Percentiles rank a stretch among this genome's conserved stretches.
Conservation (phyloP, 2,888 invertebrate species). For the Lucinisca nassula region DNA sequence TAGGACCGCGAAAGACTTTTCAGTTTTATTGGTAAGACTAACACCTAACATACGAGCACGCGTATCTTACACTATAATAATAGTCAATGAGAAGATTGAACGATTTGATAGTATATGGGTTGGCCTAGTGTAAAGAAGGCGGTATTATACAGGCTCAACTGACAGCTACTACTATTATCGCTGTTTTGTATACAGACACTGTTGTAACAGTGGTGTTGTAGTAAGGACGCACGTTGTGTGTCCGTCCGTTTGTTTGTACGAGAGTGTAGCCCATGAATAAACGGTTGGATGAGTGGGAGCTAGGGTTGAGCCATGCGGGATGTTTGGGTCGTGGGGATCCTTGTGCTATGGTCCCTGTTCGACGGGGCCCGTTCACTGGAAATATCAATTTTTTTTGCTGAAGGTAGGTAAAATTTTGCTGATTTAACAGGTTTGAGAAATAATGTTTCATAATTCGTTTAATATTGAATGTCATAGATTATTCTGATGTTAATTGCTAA, state of each 20-base stretch:
- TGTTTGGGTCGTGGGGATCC: constrained; percentile 64
- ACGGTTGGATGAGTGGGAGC: constrained; percentile 65
- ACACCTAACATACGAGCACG: background rate
- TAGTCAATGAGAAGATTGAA: background rate
- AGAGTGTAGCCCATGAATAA: constrained; percentile 58
- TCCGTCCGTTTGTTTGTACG: constrained; percentile 50
- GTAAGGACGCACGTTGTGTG: background rate
- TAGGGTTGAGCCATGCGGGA: constrained; percentile 71
- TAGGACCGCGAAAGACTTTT: background rate
- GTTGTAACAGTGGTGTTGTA: background rate
- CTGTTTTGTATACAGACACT: background rate
- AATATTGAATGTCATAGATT: too few relatives aligned
- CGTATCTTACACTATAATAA: background rate
- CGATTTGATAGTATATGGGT: background rate
- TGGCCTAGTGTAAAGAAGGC: constrained; percentile 20
- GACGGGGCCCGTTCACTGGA: constrained; percentile 47
- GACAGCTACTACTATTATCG: constrained; percentile 9
- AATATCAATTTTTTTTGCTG: constrained; percentile 41
- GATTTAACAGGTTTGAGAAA: constrained; percentile 23
- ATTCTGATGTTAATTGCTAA: too few relatives aligned
- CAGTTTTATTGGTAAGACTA: background rate
- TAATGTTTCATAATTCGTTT: background rate
- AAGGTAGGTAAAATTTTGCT: constrained; percentile 53
- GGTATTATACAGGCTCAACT: background rate
- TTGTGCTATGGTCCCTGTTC: constrained; percentile 58